A percentile compares a stretch with the other conserved stretches of the same genome.
Conservation (phyloP, 2,888 invertebrate genomes). For the Nymphalis polychloros region DNA sequence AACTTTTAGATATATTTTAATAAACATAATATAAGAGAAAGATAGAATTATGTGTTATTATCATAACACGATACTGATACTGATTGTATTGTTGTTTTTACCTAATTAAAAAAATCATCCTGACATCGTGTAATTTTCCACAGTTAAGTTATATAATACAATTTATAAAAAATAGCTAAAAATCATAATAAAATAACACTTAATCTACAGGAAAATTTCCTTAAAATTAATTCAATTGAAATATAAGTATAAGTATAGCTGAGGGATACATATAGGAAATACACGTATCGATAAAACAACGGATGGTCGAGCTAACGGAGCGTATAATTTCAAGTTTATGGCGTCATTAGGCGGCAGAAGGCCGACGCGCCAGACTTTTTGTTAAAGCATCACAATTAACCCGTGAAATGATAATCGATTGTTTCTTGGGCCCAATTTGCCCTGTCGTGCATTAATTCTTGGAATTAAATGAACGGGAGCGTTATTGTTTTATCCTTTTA, state of each 20-base stretch:
- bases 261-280: slow-evolving; percentile 29
- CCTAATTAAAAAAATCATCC: too few species aligned
- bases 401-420: slow-evolving; percentile 74
- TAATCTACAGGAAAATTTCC: too few species aligned
- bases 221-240: too few species aligned
- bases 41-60: too few species aligned
- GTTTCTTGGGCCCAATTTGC: slow-evolving; percentile 58
- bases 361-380: slow-evolving; percentile 61
- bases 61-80: too few species aligned
- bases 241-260: background rate
- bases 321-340: slow-evolving; percentile 75
- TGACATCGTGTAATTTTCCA: too few species aligned
- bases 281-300: slow-evolving; percentile 48
- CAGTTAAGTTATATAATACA: too few species aligned
- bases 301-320: slow-evolving; percentile 63
- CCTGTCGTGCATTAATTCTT: slow-evolving; percentile 46
- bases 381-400: slow-evolving; percentile 66
- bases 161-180: too few species aligned
- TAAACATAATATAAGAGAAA: too few species aligned
- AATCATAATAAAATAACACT: too few species aligned
- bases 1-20: too few species aligned
- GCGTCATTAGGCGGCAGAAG: slow-evolving; percentile 70
- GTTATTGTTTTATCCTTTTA: slow-evolving; percentile 26
- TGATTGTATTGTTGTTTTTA: too few species aligned
- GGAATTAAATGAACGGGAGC: slow-evolving; percentile 39